These are phyloP conservation scores for Amblyornis subalaris DNA, from an alignment of 2,113 vertebrate species.

Conservation along the genomic window DNA sequence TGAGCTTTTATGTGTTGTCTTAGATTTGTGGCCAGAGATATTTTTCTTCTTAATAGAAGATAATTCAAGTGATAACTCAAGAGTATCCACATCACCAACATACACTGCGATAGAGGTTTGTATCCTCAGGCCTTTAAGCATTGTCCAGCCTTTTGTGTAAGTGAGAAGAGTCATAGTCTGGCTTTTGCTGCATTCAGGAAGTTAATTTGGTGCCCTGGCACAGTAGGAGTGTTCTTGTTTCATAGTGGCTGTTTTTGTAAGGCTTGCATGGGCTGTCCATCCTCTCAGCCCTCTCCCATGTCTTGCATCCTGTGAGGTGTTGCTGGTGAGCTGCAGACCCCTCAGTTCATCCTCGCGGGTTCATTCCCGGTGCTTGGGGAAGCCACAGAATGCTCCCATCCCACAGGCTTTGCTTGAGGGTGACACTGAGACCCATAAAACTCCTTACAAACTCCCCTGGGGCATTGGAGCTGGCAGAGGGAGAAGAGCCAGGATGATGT, in stretches of 20 bases:
- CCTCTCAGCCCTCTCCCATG: neutral
- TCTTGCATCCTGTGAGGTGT: neutral
- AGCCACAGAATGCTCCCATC: accelerated
- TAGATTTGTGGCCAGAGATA: neutral
- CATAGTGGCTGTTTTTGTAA: neutral
- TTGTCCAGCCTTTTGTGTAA: neutral
- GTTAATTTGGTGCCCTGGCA: neutral
- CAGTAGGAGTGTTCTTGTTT: neutral
- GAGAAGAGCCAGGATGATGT: neutral
- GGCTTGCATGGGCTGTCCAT: neutral
- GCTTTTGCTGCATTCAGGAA: neutral
- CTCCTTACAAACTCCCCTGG: neutral
- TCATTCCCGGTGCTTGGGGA: neutral
- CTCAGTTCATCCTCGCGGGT: accelerated
- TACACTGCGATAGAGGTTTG: neutral
- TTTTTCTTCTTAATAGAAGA: neutral
- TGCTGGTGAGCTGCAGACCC: neutral
- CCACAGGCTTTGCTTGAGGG: neutral
- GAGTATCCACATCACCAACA: neutral
- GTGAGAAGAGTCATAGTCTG: neutral
- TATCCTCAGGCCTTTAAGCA: neutral
- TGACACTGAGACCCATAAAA: no score
- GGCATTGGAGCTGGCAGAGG: neutral
- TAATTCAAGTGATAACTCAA: neutral
- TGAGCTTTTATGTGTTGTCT: neutral